These are phyloP conservation scores for Perizoma flavofasciatum DNA, from an alignment of 2,888 invertebrate species.

Conservation along the genomic window DNA sequence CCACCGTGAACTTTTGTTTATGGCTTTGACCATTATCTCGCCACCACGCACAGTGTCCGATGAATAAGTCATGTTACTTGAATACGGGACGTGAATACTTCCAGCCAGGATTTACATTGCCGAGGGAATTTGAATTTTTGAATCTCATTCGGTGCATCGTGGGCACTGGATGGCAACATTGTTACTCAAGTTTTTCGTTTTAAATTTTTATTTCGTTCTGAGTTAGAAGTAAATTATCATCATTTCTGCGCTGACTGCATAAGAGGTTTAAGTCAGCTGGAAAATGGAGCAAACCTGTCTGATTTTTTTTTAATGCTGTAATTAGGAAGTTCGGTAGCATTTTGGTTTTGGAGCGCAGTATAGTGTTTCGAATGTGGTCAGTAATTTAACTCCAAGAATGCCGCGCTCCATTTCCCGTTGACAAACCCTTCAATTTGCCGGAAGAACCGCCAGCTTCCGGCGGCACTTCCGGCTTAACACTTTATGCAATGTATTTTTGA, in stretches of 20 bases:
- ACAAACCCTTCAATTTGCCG: too few species aligned
- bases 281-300: neutral
- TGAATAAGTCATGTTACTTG: constrained; percentile 54
- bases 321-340: too few species aligned
- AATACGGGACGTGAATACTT: constrained; percentile 48
- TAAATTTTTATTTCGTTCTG: constrained; percentile 15
- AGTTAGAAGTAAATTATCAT: neutral
- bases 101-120: constrained; percentile 45
- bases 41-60: constrained; percentile 21
- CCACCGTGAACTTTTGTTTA: neutral
- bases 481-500: too few species aligned
- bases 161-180: constrained; percentile 18
- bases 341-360: too few species aligned
- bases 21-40: constrained; percentile 21
- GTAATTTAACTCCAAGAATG: too few species aligned
- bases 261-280: too few species aligned
- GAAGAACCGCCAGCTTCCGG: too few species aligned
- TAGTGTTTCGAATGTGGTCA: too few species aligned
- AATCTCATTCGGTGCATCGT: constrained; percentile 40
- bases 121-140: constrained; percentile 48
- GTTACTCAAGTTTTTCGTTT: constrained; percentile 18
- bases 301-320: too few species aligned
- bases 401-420: too few species aligned
- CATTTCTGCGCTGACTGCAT: too few species aligned
- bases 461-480: too few species aligned